Conservation (phyloP, 2,888 invertebrate species). For the Mantis religiosa region DNA sequence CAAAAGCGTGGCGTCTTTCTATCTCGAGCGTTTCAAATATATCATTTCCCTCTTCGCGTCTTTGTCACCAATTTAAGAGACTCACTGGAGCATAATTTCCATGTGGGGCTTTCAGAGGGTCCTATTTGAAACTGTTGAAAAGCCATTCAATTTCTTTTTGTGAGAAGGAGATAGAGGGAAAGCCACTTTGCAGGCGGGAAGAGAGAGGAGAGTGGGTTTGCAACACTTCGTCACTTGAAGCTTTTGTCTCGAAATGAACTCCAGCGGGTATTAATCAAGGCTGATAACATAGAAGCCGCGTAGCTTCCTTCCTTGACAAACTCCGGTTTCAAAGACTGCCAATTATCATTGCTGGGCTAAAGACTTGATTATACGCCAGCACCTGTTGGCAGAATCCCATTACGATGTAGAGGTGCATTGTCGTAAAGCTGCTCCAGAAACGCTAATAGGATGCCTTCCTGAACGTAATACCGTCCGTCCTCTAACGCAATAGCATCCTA, state of each 20-base stretch:
- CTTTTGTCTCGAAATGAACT: background rate
- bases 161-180: background rate
- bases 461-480: background rate
- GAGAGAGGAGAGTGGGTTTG: background rate
- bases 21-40: background rate
- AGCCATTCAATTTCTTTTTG: background rate
- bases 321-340: background rate
- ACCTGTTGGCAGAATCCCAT: background rate
- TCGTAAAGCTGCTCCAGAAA: background rate
- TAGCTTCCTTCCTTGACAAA: background rate
- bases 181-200: background rate
- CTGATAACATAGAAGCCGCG: background rate
- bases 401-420: background rate
- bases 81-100: background rate
- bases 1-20: background rate
- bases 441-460: background rate
- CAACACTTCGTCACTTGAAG: background rate
- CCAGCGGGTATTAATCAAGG: background rate
- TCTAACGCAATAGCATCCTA: background rate
- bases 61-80: background rate
- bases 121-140: background rate
- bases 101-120: background rate
- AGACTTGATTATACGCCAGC: background rate
- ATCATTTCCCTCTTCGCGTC: background rate
- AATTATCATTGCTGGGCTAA: background rate